Percentiles rank a stretch among this genome's conserved stretches.
Evolutionary conservation across 1,140 invertebrate species (phyloP).

Genomic region (Pantala flavescens): DNA sequence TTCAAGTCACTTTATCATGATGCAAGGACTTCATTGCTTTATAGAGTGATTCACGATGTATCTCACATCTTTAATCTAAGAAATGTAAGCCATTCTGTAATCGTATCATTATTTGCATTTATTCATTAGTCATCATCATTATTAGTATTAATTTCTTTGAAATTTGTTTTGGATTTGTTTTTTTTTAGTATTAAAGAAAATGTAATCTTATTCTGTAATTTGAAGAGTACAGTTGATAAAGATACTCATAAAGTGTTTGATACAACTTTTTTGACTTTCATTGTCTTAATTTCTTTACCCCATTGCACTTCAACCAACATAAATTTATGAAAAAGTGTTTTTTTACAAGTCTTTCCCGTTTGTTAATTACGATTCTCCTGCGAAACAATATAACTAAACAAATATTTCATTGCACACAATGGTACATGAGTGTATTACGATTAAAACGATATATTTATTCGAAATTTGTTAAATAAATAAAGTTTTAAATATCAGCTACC

Average conservation of each 20-base stretch:
- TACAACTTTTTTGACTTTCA: not conserved
- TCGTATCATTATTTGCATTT: constrained; percentile 3
- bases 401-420: too few relatives aligned
- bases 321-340: too few relatives aligned
- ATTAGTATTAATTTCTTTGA: not conserved
- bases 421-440: too few relatives aligned
- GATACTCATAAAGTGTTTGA: constrained; percentile 2
- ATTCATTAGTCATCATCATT: not conserved
- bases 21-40: not conserved
- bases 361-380: too few relatives aligned
- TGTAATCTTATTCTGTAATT: not conserved
- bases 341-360: too few relatives aligned
- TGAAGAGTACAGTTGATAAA: not conserved
- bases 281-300: not conserved
- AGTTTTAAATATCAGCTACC: too few relatives aligned
- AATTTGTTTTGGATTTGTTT: not conserved
- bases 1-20: not conserved
- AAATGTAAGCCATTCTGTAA: not conserved
- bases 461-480: too few relatives aligned
- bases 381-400: too few relatives aligned
- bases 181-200: not conserved
- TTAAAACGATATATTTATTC: too few relatives aligned
- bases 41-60: not conserved
- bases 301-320: too few relatives aligned
- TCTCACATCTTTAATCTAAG: too few relatives aligned